Conservation (phyloP, 2,113 vertebrate genomes). For the Anthoscopus minutus region DNA sequence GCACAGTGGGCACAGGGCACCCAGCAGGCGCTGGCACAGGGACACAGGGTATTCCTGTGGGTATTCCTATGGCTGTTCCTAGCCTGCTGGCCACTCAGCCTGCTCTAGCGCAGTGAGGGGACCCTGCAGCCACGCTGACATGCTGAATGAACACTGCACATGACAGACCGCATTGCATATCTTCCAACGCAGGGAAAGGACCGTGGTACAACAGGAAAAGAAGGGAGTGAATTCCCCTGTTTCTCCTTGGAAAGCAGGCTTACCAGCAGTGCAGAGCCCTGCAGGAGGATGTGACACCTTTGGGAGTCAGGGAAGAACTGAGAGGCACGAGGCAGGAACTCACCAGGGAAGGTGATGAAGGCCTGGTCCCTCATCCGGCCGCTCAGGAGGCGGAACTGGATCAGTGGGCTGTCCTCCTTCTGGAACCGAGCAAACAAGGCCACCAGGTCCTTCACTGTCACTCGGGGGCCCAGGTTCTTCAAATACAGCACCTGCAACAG, state of each 20-base stretch:
- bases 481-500: conserved; percentile 84
- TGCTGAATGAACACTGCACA: accelerated
- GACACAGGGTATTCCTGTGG: accelerated
- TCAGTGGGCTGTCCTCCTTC: conserved; percentile 46
- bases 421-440: conserved; percentile 90
- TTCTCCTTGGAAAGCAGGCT: background rate
- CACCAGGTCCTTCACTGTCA: conserved; percentile 81
- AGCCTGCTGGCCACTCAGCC: background rate
- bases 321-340: background rate
- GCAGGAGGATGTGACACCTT: background rate
- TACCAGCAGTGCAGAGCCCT: background rate
- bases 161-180: background rate
- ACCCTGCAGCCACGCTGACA: background rate
- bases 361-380: conserved; percentile 91
- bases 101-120: accelerated
- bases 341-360: conserved; percentile 89
- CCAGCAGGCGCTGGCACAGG: background rate
- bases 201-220: background rate
- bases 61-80: background rate
- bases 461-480: conserved; percentile 84
- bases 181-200: background rate
- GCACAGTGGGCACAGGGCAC: background rate
- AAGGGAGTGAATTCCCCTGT: background rate
- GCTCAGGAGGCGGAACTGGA: conserved; percentile 85
- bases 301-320: background rate